Conservation (phyloP, 1,140 invertebrate genomes). For the Pygmarrhopalites habei region DNA sequence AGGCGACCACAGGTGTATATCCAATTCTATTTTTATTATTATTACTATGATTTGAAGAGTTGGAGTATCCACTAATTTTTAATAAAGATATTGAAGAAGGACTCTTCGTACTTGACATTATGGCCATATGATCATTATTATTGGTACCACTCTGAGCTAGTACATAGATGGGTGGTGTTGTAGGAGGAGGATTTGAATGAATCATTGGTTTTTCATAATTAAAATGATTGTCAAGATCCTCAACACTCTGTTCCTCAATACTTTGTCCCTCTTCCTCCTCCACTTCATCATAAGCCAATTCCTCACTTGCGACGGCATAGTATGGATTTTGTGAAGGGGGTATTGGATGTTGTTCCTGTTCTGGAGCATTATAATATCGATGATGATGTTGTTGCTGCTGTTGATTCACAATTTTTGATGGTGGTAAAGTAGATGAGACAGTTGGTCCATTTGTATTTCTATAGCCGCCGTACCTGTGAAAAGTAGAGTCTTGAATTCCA, state of each 20-base stretch:
- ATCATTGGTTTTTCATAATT: neutral
- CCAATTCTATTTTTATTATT: neutral
- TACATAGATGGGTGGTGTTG: neutral
- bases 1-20: slow-evolving; percentile 24
- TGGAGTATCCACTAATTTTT: neutral
- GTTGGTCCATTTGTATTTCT: neutral
- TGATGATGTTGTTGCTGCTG: slow-evolving; percentile 21
- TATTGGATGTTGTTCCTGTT: neutral
- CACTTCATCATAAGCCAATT: slow-evolving; percentile 4
- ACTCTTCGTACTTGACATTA: neutral
- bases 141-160: neutral
- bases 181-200: neutral
- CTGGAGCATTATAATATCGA: slow-evolving; percentile 24
- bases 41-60: neutral
- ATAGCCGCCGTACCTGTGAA: slow-evolving; percentile 16
- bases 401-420: too few species aligned
- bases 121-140: too few species aligned
- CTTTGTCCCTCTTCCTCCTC: slow-evolving; percentile 1
- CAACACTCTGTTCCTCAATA: neutral
- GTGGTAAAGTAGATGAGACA: neutral
- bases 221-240: neutral
- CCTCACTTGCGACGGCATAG: neutral
- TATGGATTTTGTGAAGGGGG: neutral
- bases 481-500: slow-evolving; percentile 32
- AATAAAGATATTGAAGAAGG: neutral